Base-by-base conservation (phyloP, 2,113 vertebrate genomes). In the Polypterus bichir region DNA sequence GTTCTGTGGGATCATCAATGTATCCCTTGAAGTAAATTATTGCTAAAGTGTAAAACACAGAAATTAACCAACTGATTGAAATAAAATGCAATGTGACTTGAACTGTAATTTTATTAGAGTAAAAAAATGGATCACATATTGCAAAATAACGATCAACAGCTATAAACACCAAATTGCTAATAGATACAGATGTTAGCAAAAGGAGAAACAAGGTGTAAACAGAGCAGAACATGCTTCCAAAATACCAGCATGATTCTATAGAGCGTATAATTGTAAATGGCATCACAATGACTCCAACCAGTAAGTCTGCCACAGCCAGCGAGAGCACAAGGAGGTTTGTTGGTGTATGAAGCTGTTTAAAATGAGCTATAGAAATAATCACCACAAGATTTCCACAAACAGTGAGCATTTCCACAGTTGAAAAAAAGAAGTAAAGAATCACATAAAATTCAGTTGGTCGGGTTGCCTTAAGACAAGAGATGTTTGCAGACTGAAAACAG, bases 341-440 rank as follows among this genome's bases (percentile, higher is more conserved):
- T 6, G 49, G 61, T 7, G 61, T 62, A 4, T 62, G 61, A 44
- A 62, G 49, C 7, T 62, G 61, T 49, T 51, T 62, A 9, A 52
- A 62, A 9, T 59, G 46, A 47, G 58, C 11, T 46, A 59, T 59
- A 47, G 58, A 59, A 59, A 59, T 59, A 47, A 47, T 48, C 46
- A 59, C 46, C 46, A 59, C 48, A 11, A 10, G 46, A 47, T 48
- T 59, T 59, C 58, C 58, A 8, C n/a, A 47, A 9, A 48, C 58
- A 46, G 46, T 59, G 46, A 62, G 53, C 5, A 62, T 11, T 54
- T 54, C 55, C 55, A 53, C 53, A 54, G 48, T 54, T 27, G 10
- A 47, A 54, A 62, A 54, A 54, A 54, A 54, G 55, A 62, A 46
- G 46, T 62, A 62, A 6, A 62, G 27, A 27, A 27, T 27, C 27